Base-by-base conservation (phyloP, 2,797 vertebrate species). In the Mus minutoides region DNA sequence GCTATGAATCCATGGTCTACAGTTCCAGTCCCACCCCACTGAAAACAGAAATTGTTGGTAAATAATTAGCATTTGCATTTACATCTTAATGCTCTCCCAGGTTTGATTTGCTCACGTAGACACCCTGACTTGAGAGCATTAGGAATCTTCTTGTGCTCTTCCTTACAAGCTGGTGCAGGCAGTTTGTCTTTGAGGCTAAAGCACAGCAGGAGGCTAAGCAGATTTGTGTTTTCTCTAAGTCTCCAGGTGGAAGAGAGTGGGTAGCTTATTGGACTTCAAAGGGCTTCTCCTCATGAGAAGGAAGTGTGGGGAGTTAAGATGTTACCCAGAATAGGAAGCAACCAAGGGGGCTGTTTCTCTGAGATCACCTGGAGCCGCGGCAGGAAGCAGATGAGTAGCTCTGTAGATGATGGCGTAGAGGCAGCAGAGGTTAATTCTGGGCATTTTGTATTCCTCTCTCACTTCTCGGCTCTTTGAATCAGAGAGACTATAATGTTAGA, bases 241-340 rank as follows among this genome's bases (percentile, higher is more conserved):
- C 60, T 92, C n/a, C 14, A 93, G 78, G 54, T 93, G 77, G 37
- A 73, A 29, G 56, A 14, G 34, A 60, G 46, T 37, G 12, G 46
- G 69, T 83, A 75, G 85, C 52, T 92, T 95, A 87, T 16, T 76
- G 52, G 19, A 78, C 88, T 93, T 97, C 40, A 67, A 67, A 80
- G 76, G 22, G 13, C 43, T 80, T 94, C 76, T 94, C 13, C 90
- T 95, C 37, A 26, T 83, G 31, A 82, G 80, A 56, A 90, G 29
- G 37, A 24, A 77, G 54, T 64, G 14, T 2, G 16, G 34, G 49
- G 29, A 84, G 84, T 78, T 92, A 40, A 76, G 37, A 37, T 75
- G 29, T 69, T 75, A 54, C 37, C 5, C 37, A 43, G 77, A 52
- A 52, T 46, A 90, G 62, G 75, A 90, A 78, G 17, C 56, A n/a